Conservation (phyloP, 92 coral and sea anemone genomes). For the Phymanthus crucifer region DNA sequence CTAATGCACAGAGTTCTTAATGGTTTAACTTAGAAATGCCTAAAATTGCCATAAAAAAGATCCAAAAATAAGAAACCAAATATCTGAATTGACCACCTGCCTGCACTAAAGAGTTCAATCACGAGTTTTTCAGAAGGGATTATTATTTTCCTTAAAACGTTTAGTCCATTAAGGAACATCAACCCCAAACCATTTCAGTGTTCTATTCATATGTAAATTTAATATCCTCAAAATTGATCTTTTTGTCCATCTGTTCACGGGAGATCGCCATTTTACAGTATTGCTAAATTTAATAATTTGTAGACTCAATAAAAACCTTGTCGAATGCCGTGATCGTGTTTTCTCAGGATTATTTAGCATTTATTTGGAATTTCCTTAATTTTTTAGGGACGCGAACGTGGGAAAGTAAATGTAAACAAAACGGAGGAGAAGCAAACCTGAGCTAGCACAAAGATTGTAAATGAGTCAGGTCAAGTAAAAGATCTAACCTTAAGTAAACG, state of each 20-base stretch:
- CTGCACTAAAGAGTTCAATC: background rate
- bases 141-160: background rate
- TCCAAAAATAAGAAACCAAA: background rate
- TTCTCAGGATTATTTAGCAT: background rate
- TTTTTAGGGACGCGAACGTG: background rate
- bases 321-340: background rate
- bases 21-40: background rate
- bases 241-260: conserved; percentile 4
- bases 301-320: background rate
- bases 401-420: background rate
- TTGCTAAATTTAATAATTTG: background rate
- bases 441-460: background rate
- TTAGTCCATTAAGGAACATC: background rate
- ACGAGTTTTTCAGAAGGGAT: background rate
- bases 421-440: background rate
- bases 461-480: background rate
- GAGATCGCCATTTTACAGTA: background rate
- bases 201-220: background rate
- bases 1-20: background rate
- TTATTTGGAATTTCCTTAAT: background rate
- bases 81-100: background rate
- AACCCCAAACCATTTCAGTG: background rate
- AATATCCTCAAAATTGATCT: background rate
- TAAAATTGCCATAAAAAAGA: background rate
- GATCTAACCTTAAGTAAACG: background rate